Base-by-base conservation (phyloP, 2,888 invertebrate genomes). In the Notodonta ziczac region DNA sequence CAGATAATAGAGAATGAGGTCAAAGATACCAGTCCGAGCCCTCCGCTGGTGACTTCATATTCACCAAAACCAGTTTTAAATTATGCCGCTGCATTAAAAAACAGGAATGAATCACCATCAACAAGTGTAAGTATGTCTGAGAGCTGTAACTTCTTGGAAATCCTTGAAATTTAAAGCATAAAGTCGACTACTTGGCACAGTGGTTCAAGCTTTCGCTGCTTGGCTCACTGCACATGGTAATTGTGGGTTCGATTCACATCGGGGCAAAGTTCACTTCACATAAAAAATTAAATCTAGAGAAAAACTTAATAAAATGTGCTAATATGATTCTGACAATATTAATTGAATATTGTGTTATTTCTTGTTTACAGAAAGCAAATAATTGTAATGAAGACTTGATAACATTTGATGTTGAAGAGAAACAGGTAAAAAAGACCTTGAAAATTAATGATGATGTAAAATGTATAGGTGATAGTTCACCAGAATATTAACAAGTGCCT, bases 401-500 rank as follows among this genome's bases (percentile, higher is more conserved):
- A 42, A 83, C 76, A 62, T 93, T 93, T 85, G 93, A 93, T 73
- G 86, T 87, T 61, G 92, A 91, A 65, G 90, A 92, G 2, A 87
- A 80, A 48, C 81, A 81, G 74, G 67, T 78, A 50, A 82, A 86
- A 75, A 90, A 89, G 73, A 73, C 83, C 46, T 80, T 88, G 56
- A 70, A 83, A 66, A 68, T 84, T 40, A 90, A 85, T 83, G 88
- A 90, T 58, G 83, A 86, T 70, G 74, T 82, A 5, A 88, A 87
- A 75, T 80, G 83, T 78, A 67, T 82, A 44, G 87, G 87, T 73
- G 91, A 90, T 63, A 92, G 90, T 79, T 92, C 93, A 72, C 92
- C 93, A 12, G 92, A 93, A 77, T 92, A 90, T 74, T 92, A 73
- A 72, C 46, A 82, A 81, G 91, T 91, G 91, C 91, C 91, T 92